Evolutionary conservation across 2,113 vertebrate species (phyloP).

Genomic region (Larimichthys polyactis): DNA sequence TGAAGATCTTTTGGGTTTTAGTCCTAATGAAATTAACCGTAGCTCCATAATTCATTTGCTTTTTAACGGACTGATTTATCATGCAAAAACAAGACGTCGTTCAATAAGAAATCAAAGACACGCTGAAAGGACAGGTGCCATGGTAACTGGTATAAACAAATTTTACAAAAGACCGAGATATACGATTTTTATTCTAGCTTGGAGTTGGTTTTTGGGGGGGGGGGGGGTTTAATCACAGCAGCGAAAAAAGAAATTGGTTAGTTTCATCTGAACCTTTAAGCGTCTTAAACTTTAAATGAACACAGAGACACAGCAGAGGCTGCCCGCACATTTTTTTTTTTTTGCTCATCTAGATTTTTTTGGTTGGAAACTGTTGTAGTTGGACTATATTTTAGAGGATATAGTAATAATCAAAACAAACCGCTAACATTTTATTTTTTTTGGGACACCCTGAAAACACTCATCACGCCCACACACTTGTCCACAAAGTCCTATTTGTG

Average conservation of each 20-base stretch:
- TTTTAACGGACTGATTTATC: background rate
- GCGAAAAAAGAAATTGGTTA: too few relatives aligned
- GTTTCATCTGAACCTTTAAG: background rate
- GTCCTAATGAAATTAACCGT: background rate
- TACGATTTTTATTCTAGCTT: background rate
- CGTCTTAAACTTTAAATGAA: background rate
- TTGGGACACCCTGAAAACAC: background rate
- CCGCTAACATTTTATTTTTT: background rate
- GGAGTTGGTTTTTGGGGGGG: background rate
- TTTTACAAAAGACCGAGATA: background rate
- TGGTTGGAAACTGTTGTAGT: background rate
- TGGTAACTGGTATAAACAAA: too few relatives aligned
- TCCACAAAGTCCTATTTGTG: background rate
- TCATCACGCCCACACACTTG: background rate
- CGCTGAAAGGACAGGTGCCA: background rate
- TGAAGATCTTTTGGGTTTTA: background rate
- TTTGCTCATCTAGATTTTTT: background rate
- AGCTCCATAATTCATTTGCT: background rate
- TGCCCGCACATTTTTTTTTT: background rate
- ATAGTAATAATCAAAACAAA: constrained; percentile 29
- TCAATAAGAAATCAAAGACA: background rate
- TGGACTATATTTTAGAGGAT: background rate
- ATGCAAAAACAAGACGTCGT: too few relatives aligned
- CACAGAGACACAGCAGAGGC: background rate
- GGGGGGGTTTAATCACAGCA: too few relatives aligned